Conservation (phyloP, 2,888 invertebrate species). For the Ethmia dodecea region DNA sequence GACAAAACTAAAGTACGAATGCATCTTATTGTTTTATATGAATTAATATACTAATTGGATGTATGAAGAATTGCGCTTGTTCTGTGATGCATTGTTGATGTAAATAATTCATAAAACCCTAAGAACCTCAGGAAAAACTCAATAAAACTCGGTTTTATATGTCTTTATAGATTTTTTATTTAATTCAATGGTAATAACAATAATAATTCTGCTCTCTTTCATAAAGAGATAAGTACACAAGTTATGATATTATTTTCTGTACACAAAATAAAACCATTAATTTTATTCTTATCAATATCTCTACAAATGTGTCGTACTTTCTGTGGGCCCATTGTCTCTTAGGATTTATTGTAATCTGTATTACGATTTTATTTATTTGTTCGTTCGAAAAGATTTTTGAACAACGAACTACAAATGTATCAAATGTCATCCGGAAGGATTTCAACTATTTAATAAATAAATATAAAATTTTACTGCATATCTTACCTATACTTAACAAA, state of each 20-base stretch:
- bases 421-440: not conserved
- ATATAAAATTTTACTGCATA: not conserved
- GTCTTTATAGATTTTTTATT: conserved; percentile 71
- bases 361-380: too few species aligned
- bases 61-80: too few species aligned
- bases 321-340: conserved; percentile 59
- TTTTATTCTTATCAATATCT: conserved; percentile 70
- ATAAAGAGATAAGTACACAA: conserved; percentile 48
- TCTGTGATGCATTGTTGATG: too few species aligned
- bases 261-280: conserved; percentile 68
- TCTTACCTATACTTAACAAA: conserved; percentile 26
- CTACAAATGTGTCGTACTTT: conserved; percentile 66
- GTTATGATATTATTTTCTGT: conserved; percentile 52
- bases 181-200: conserved; percentile 67
- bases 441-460: not conserved
- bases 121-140: conserved; percentile 13
- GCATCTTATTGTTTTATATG: too few species aligned
- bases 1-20: too few species aligned
- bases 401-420: not conserved
- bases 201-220: conserved; percentile 69
- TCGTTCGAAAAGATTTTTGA: too few species aligned
- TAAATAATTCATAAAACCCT: conserved; percentile 10
- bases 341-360: conserved; percentile 28
- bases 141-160: conserved; percentile 32
- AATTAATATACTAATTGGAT: too few species aligned